These are phyloP conservation scores for Latrodectus elegans DNA, from an alignment of 2,888 invertebrate species.

Conservation along the genomic window DNA sequence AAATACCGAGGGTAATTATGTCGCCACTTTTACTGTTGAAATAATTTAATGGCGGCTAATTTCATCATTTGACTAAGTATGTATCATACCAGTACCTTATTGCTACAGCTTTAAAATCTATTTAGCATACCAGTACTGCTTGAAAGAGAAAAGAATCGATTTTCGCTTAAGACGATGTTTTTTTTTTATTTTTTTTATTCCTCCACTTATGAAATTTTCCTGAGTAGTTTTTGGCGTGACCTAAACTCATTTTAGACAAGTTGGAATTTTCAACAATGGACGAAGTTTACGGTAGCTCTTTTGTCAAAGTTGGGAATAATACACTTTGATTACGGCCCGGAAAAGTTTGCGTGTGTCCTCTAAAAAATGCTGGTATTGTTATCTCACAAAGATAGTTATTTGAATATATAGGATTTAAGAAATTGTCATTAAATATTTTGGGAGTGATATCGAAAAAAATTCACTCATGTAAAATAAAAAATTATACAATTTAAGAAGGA, in stretches of 20 bases:
- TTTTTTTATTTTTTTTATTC: slow-evolving; percentile 3
- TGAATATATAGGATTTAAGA: too few relatives aligned
- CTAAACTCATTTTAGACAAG: slow-evolving; percentile 19
- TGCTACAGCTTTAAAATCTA: slow-evolving; percentile 13
- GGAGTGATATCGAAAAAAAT: too few relatives aligned
- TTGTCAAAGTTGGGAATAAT: slow-evolving; percentile 2
- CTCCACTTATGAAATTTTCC: slow-evolving; percentile 34
- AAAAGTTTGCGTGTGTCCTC: background rate
- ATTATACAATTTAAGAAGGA: too few relatives aligned
- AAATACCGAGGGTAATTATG: slow-evolving; percentile 2
- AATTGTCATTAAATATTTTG: too few relatives aligned
- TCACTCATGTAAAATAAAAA: too few relatives aligned
- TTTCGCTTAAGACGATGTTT: slow-evolving; percentile 43
- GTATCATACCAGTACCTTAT: slow-evolving; percentile 3
- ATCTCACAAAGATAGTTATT: too few relatives aligned
- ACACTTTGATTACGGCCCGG: background rate
- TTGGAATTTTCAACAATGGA: background rate
- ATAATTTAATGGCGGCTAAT: slow-evolving; percentile 34
- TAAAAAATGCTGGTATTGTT: too few relatives aligned
- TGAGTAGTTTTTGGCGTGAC: slow-evolving; percentile 50
- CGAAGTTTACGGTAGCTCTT: background rate
- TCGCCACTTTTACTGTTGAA: slow-evolving; percentile 15
- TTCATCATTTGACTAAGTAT: slow-evolving; percentile 15
- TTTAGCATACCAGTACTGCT: slow-evolving; percentile 43
- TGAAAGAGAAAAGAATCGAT: slow-evolving; percentile 27